Evolutionary conservation across 2,113 vertebrate genomes (phyloP), one percentile per base, ranked within the genome.

Genomic region (Actinemys pallida): DNA sequence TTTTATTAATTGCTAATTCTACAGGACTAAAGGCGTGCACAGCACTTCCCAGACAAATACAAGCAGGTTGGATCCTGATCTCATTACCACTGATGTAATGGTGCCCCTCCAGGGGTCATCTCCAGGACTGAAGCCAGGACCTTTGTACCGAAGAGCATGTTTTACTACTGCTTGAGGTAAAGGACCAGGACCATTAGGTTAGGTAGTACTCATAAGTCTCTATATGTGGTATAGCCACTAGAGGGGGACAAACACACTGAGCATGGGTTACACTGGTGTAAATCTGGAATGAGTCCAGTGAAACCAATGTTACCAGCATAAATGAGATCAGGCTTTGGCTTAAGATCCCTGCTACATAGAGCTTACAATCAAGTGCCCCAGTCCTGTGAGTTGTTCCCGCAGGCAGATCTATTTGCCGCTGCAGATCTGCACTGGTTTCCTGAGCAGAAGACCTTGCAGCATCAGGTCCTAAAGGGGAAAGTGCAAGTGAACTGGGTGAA

Each of bases 91-190:
- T 79, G 47, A 62, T 2, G 47, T 54, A 8, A 79, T 81, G 50
- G 42, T 52, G 24, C 11, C 93, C 42, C 31, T 0, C 0, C 0
- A 0, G 76, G 20, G 10, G 53, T 92, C 29, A 47, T 31, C 90
- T 22, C 42, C 25, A 85, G 8, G 53, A 45, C 29, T 65, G 35
- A 95, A 81, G 8, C 75, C 72, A 59, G 5, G 19, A 87, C 88
- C 65, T 92, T 91, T 82, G 75, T 80, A 90, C 54, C 93, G 90
- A 90, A 91, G 81, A 93, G 57, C 2, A 2, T 5, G 17, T 22
- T 22, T 53, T 5, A 42, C 27, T 1, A 0, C 2, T 27, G 50
- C 5, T 42, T 69, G 85, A 79, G 87, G 69, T 45, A 91, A 80
- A 45, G 1, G 14, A 56, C 45, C 8, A 19, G 45, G 42, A 86